Base-by-base conservation (phyloP, 1,140 invertebrate species). In the Drosophila tropicalis region DNA sequence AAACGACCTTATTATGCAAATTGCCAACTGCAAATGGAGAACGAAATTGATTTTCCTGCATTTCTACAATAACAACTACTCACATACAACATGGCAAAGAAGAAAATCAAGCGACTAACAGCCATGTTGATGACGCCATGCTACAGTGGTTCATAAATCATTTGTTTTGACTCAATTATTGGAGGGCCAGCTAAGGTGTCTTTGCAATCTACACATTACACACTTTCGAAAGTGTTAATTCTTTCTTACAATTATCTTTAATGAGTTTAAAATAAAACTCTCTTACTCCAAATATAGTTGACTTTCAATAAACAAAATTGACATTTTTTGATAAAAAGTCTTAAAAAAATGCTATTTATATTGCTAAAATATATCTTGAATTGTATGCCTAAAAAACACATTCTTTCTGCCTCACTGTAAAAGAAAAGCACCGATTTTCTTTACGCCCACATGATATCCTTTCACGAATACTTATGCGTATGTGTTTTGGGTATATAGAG, bases 1-100 rank as follows among this genome's bases (percentile, higher is more conserved):
- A 91, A 91, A 91, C 90, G 90, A 90, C 90, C 90, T 91, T 91
- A 91, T 91, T 91, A 91, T 91, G 90, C 90, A 91, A 91, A 91
- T 91, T 91, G 90, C 90, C 83, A 91, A 90, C 90, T 90, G 90
- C 90, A 91, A 91, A 91, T 91, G 90, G 86, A 81, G 90, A 91
- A 91, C 87, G 77, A 91, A 91, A 91, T 91, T 91, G 90, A 91
- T 91, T 91, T 91, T 91, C 84, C 81, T 90, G 86, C 85, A 85
- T 85, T 90, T 85, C 81, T 62, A 68, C 81, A 51, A 70, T 69
- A 72, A 83, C 68, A 81, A 75, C 63, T 67, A 66, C 62, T 39
- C 29, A 57, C 44, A 51, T 22, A 51, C 44, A 51, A 41, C 40
- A 32, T n/a, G 32, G 39, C 32, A 34, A 25, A 66, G 25, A 15